A percentile compares a stretch with the other conserved stretches of the same genome.
Conservation (phyloP, 2,113 vertebrate species). For the Heterotilapia buettikoferi region DNA sequence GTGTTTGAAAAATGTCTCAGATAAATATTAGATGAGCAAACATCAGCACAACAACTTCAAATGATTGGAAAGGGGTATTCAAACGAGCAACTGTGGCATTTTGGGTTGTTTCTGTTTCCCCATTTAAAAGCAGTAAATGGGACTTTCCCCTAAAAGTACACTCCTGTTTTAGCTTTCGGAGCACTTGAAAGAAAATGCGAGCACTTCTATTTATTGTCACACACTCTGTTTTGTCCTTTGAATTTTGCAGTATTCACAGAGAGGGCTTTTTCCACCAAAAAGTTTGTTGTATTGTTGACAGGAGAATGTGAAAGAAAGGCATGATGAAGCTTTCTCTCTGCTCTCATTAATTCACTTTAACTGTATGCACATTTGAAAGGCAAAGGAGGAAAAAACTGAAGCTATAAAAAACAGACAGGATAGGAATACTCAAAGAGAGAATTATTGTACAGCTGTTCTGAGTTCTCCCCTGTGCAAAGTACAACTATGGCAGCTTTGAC, state of each 20-base stretch:
- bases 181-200: background rate
- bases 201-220: background rate
- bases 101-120: conserved; percentile 8
- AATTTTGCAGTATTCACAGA: background rate
- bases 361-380: background rate
- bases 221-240: background rate
- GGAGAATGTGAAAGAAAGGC: background rate
- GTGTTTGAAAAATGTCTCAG: conserved; percentile 36
- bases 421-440: background rate
- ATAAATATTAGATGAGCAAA: conserved; percentile 55
- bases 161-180: background rate
- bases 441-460: background rate
- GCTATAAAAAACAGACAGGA: background rate
- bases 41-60: conserved; percentile 36
- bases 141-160: background rate
- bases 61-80: background rate
- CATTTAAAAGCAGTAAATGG: background rate
- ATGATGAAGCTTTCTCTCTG: background rate
- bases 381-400: background rate
- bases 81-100: conserved; percentile 1
- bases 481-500: background rate
- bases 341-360: conserved; percentile 7
- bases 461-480: background rate
- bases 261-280: background rate
- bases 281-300: conserved; percentile 10